Evolutionary conservation across 2,113 vertebrate species (phyloP).

Genomic region (Cacatua alba): DNA sequence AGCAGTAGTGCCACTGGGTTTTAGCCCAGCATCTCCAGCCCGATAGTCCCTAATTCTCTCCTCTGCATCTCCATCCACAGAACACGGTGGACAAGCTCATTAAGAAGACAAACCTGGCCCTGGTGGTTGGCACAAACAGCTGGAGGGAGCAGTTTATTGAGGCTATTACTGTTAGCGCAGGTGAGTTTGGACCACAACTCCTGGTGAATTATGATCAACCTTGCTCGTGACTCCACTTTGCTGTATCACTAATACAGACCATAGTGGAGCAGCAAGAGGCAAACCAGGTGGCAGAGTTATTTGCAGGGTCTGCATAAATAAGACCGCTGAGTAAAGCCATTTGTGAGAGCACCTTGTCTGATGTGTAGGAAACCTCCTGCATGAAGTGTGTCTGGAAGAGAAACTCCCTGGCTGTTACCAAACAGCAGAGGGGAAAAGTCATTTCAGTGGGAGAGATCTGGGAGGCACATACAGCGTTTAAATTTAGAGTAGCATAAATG

Average conservation of each 20-base stretch:
- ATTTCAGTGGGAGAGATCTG: not conserved
- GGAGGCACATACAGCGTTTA: not conserved
- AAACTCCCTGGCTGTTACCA: not conserved
- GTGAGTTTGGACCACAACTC: slow-evolving; percentile 77
- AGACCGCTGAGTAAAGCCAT: not conserved
- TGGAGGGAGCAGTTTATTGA: slow-evolving; percentile 97
- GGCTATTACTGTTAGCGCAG: slow-evolving; percentile 95
- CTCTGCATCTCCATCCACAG: slow-evolving; percentile 71
- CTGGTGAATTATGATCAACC: not conserved
- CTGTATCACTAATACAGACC: not conserved
- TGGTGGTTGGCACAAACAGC: slow-evolving; percentile 94
- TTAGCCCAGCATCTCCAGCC: not conserved
- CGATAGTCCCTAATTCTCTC: not conserved
- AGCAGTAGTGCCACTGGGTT: not conserved
- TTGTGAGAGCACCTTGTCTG: not conserved
- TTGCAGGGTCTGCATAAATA: not conserved
- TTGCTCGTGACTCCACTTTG: not conserved
- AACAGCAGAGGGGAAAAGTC: not conserved
- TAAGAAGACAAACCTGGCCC: slow-evolving; percentile 97
- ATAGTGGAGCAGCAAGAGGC: not conserved
- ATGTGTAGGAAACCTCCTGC: not conserved
- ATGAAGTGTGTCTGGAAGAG: not conserved
- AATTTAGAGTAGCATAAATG: not conserved
- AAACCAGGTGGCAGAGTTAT: not conserved
- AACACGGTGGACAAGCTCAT: slow-evolving; percentile 97